These are phyloP conservation scores for Geothlypis trichas DNA, from an alignment of 2,113 vertebrate genomes.

Conservation along the genomic window DNA sequence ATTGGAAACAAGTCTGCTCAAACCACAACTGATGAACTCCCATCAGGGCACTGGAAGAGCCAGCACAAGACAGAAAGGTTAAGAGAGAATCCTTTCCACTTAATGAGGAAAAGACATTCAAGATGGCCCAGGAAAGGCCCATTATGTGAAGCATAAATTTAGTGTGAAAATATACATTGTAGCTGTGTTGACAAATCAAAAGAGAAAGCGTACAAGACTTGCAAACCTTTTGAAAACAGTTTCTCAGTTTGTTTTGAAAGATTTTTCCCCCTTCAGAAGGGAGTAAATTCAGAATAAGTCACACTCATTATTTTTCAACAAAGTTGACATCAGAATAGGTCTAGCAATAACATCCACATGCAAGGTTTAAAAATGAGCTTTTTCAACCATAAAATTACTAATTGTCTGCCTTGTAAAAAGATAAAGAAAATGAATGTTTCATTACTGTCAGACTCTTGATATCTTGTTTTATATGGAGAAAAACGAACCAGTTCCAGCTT, in stretches of 20 bases:
- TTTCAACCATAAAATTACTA: constrained; percentile 79
- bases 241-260: background rate
- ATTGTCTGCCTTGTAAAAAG: constrained; percentile 78
- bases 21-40: background rate
- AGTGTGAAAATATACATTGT: background rate
- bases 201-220: background rate
- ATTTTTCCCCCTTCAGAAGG: background rate
- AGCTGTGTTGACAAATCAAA: background rate
- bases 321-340: constrained; percentile 67
- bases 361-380: constrained; percentile 72
- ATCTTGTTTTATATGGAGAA: constrained; percentile 70
- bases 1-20: background rate
- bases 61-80: background rate
- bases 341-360: constrained; percentile 58
- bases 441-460: constrained; percentile 70
- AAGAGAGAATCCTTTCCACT: background rate
- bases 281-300: constrained; percentile 46
- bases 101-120: background rate
- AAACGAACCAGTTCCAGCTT: constrained; percentile 73
- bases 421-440: constrained; percentile 77
- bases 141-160: background rate
- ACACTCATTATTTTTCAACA: constrained; percentile 49
- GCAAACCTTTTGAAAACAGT: background rate
- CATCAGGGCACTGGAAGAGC: background rate
- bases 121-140: background rate